Evolutionary conservation across 2,797 vertebrate genomes (phyloP).

Genomic region (Silurus lanzhouensis): DNA sequence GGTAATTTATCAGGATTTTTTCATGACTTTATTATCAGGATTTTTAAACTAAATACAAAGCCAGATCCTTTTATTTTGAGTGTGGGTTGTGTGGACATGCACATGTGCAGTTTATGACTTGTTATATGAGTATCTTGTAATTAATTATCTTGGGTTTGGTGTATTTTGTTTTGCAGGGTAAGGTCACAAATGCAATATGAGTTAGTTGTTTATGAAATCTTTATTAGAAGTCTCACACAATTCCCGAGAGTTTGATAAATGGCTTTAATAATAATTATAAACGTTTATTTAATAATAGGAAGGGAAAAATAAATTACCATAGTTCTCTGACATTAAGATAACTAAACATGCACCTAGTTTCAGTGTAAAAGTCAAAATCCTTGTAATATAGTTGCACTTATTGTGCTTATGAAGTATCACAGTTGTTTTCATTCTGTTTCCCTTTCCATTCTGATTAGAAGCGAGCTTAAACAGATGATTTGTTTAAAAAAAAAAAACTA

Average conservation of each 20-base stretch:
- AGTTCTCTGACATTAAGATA: neutral
- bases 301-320: neutral
- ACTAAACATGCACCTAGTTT: neutral
- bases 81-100: neutral
- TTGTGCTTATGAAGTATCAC: neutral
- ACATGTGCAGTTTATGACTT: neutral
- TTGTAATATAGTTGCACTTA: neutral
- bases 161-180: neutral
- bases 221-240: neutral
- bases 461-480: conserved; percentile 22
- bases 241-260: neutral
- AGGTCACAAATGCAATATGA: neutral
- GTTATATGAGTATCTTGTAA: neutral
- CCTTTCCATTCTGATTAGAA: neutral
- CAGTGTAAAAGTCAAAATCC: neutral
- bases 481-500: neutral
- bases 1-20: too few relatives aligned
- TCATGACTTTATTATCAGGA: neutral
- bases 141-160: neutral
- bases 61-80: neutral
- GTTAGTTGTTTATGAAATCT: neutral
- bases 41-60: neutral
- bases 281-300: neutral
- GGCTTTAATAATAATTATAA: neutral
- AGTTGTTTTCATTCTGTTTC: conserved; percentile 14